Base-by-base conservation (phyloP, 2,113 vertebrate genomes). In the Athene noctua region DNA sequence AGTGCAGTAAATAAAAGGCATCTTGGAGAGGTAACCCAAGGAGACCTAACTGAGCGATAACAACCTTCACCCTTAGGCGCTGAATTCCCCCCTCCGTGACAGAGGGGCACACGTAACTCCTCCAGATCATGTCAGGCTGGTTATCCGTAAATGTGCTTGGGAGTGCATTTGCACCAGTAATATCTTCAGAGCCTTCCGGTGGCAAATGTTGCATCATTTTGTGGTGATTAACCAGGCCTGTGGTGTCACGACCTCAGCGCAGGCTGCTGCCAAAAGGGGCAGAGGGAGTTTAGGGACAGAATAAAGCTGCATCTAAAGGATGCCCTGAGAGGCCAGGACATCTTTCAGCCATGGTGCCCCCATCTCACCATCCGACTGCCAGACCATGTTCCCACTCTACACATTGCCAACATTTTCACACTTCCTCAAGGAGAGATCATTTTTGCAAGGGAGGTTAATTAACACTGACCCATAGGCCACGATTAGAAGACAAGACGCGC, bases 371-470 rank as follows among this genome's bases (percentile, higher is more conserved):
- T 30, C 86, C 3, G 0, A 65, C 65, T 61, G 63, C 80, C 88
- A 93, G 58, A 47, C 68, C 79, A 80, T 23, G 1, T 36, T 85
- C 66, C 83, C n/a, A 5, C 78, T 30, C 78, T 38, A 49, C 63
- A 66, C 14, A 92, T 34, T 78, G 67, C 91, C 95, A 83, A 34
- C 13, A 11, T 59, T 93, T 94, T 94, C 97, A 96, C 94, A 84
- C 89, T 83, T 92, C 84, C 80, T 90, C 71, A 26, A 96, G 81
- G 94, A 94, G 81, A 94, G 63, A 94, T 70, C 86, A 49, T 73
- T 88, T 90, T 79, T 91, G 92, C 11, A 3, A 47, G 87, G 73
- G 80, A 96, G 95, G 96, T 97, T 97, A 97, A 96, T 97, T 97
- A 97, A 89, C 89, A 87, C 58, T 82, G 96, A 94, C 94, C 95